Percentiles rank a stretch among this genome's conserved stretches.
Conservation (phyloP, 1,140 invertebrate genomes). For the Leptinotarsa texana region DNA sequence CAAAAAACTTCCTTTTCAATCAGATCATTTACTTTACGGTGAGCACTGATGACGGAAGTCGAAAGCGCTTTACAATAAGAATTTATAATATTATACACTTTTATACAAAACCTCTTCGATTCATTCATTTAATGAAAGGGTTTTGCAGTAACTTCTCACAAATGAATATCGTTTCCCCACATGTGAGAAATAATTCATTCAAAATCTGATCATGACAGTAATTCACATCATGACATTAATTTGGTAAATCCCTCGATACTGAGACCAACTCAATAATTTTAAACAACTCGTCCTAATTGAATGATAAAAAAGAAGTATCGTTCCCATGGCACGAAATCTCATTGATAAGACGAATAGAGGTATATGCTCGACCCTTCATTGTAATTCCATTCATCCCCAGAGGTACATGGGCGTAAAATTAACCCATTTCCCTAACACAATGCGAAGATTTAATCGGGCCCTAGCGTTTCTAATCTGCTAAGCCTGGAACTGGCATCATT, state of each 20-base stretch:
- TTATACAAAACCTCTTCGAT: no score
- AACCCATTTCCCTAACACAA: conserved; percentile 49
- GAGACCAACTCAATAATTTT: conserved; percentile 12
- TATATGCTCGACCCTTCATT: conserved; percentile 38
- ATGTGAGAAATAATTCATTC: no score
- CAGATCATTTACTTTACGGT: no score
- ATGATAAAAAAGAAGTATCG: conserved; percentile 23
- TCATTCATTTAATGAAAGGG: no score
- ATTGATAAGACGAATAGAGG: conserved; percentile 27
- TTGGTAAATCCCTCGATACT: neutral
- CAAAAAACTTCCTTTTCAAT: no score
- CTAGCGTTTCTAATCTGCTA: conserved; percentile 36
- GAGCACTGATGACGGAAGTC: no score
- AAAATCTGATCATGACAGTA: no score
- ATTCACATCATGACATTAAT: neutral
- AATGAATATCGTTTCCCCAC: no score
- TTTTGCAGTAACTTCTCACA: no score
- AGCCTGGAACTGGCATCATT: conserved; percentile 30
- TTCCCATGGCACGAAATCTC: conserved; percentile 20
- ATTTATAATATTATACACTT: no score
- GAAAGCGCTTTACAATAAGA: no score
- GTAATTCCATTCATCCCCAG: conserved; percentile 46
- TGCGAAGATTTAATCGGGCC: conserved; percentile 47
- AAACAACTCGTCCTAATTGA: conserved; percentile 18
- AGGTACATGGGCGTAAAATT: conserved; percentile 49